Evolutionary conservation across 2,888 invertebrate genomes (phyloP).

Genomic region (Empis stercorea): DNA sequence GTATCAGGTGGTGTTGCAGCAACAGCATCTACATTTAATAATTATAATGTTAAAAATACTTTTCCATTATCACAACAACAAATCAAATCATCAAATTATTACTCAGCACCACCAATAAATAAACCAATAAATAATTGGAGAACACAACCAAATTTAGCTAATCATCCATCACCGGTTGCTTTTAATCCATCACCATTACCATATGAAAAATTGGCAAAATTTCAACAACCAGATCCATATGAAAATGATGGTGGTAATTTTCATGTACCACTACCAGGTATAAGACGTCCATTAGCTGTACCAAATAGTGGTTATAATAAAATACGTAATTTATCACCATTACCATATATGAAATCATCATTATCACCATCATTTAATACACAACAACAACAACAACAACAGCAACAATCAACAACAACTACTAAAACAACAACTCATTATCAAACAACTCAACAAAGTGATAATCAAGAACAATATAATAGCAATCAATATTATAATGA

Average conservation of each 20-base stretch:
- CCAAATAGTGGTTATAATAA: constrained; percentile 8
- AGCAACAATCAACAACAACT: neutral
- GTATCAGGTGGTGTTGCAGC: neutral
- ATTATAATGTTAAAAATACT: neutral
- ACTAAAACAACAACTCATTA: neutral
- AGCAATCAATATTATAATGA: neutral
- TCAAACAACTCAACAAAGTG: constrained; percentile 8
- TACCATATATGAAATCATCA: constrained; percentile 17
- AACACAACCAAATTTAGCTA: constrained; percentile 6
- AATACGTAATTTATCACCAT: constrained; percentile 25
- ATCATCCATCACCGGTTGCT: constrained; percentile 17
- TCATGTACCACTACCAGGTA: constrained; percentile 11
- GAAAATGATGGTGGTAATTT: constrained; percentile 4
- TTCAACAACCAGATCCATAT: constrained; percentile 18
- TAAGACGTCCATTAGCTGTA: constrained; percentile 4
- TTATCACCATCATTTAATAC: constrained; percentile 6
- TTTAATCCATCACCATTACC: constrained; percentile 31
- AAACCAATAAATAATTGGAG: constrained; percentile 17
- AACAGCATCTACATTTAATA: neutral
- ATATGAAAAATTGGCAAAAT: constrained; percentile 30
- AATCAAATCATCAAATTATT: constrained; percentile 4
- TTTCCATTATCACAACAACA: constrained; percentile 1
- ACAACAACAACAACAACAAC: constrained; percentile 7
- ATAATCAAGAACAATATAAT: neutral
- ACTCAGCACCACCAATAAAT: constrained; percentile 2